Conservation (phyloP, 1,140 invertebrate genomes). For the Plodia interpunctella region DNA sequence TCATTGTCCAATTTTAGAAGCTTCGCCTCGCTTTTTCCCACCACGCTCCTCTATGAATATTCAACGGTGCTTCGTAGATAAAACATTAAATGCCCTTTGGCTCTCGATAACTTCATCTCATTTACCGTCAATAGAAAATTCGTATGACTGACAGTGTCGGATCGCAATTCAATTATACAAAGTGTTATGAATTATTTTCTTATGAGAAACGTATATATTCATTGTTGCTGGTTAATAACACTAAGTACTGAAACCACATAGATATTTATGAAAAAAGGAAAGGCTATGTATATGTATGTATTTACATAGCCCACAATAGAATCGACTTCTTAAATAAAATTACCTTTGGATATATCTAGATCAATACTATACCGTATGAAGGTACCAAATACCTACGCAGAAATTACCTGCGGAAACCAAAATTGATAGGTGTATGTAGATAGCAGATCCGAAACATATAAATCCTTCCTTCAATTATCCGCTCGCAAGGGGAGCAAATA, state of each 20-base stretch:
- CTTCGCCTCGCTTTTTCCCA: conserved; percentile 1
- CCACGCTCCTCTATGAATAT: neutral
- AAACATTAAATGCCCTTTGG: conserved; percentile 7
- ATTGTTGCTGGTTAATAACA: no score
- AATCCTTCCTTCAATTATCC: conserved; percentile 71
- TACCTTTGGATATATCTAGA: no score
- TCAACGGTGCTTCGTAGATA: neutral
- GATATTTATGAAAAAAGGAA: no score
- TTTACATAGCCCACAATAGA: no score
- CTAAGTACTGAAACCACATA: no score
- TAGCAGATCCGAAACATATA: conserved; percentile 60
- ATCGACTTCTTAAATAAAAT: no score
- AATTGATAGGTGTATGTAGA: conserved; percentile 17
- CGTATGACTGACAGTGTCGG: conserved; percentile 7
- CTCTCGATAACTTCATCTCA: neutral
- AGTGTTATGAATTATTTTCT: conserved; percentile 4
- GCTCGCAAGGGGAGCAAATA: conserved; percentile 61
- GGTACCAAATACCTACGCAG: neutral
- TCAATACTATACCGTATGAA: no score
- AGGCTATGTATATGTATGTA: no score
- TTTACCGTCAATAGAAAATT: conserved; percentile 11
- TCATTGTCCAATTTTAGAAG: conserved; percentile 59
- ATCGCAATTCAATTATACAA: neutral
- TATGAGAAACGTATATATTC: no score
- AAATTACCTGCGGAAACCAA: conserved; percentile 2